Evolutionary conservation across 2,888 invertebrate species (phyloP).

Genomic region (Eupsilia transversa): DNA sequence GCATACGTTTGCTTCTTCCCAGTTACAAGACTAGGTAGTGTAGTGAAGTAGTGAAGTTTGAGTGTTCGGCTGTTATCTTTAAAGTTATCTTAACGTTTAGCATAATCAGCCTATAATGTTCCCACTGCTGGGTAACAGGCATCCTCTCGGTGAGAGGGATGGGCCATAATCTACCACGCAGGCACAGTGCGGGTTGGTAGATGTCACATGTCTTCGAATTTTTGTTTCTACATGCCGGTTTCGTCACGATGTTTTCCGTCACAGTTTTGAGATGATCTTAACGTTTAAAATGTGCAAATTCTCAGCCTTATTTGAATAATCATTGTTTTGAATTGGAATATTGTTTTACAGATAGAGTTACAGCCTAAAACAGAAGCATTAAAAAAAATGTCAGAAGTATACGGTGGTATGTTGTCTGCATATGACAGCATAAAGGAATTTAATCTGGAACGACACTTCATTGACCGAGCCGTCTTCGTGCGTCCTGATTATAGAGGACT

Average conservation of each 20-base stretch:
- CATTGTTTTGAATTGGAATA: no score
- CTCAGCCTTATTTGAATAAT: not conserved
- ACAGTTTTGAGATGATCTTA: not conserved
- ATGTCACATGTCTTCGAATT: no score
- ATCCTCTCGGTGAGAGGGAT: no score
- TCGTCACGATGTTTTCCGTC: no score
- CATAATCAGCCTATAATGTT: no score
- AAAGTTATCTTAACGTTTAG: no score
- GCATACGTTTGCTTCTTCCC: no score
- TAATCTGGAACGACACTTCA: slow-evolving; percentile 39
- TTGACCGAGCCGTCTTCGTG: slow-evolving; percentile 68
- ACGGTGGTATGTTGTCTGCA: slow-evolving; percentile 14
- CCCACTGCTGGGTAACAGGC: no score
- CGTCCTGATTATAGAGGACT: slow-evolving; percentile 65
- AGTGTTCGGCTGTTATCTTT: no score
- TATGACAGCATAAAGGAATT: slow-evolving; percentile 8
- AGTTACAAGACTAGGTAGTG: not conserved
- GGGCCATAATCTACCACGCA: no score
- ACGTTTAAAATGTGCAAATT: not conserved
- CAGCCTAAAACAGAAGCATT: slow-evolving; percentile 19
- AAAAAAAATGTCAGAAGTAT: slow-evolving; percentile 7
- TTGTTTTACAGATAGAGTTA: not conserved
- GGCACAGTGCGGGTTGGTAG: no score
- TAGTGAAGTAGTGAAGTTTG: not conserved
- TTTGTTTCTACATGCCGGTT: no score